Conservation (phyloP, 2,888 invertebrate species). For the Chrysopilus asiliformis region DNA sequence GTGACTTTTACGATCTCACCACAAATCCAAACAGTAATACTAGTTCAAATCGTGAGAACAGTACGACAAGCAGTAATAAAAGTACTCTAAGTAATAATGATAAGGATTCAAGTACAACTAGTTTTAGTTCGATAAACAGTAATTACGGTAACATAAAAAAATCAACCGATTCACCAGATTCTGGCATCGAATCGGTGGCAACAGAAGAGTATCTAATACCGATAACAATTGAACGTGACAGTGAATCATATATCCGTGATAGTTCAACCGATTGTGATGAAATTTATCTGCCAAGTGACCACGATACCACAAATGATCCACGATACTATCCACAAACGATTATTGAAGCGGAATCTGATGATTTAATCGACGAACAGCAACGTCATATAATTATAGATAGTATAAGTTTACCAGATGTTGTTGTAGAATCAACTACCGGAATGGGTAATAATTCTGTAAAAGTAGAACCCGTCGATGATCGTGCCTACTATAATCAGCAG, state of each 20-base stretch:
- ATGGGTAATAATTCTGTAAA: conserved; percentile 16
- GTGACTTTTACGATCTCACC: neutral
- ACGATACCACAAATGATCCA: conserved; percentile 10
- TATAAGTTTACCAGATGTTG: conserved; percentile 35
- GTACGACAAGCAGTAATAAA: neutral
- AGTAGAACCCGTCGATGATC: conserved; percentile 6
- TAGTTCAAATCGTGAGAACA: neutral
- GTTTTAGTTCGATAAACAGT: conserved; percentile 7
- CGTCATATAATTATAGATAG: conserved; percentile 32
- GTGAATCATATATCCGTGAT: conserved; percentile 15
- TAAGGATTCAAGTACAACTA: conserved; percentile 10
- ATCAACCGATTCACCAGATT: conserved; percentile 23
- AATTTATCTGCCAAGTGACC: conserved; percentile 19
- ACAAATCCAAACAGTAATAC: neutral
- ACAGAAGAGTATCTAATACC: no score
- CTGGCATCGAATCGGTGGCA: conserved; percentile 21
- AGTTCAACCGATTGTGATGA: conserved; percentile 33
- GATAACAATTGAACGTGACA: conserved; percentile 9
- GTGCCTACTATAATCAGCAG: conserved; percentile 10
- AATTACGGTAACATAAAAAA: neutral
- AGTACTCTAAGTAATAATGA: neutral
- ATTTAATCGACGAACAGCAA: conserved; percentile 15
- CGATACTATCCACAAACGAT: neutral
- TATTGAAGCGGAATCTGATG: conserved; percentile 15
- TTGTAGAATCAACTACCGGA: conserved; percentile 27